phyloP scores from a whole-genome alignment of 1,140 invertebrate species.

The Brachionus rotundiformis region DNA sequence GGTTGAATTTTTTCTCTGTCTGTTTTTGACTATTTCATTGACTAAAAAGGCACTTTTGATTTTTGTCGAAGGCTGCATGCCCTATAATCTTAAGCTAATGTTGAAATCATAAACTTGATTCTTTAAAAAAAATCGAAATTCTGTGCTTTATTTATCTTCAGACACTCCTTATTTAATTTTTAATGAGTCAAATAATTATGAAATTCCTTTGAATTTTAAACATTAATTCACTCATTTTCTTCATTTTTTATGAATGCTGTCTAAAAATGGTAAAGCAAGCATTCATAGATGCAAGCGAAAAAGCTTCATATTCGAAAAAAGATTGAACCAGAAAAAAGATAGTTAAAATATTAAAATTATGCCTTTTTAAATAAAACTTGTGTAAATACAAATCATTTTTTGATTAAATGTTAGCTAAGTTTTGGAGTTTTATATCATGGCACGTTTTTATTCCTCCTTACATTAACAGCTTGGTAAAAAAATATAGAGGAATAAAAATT shows the following conservation, averaged over 20 bases:
- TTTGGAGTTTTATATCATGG: background rate
- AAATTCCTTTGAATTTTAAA: background rate
- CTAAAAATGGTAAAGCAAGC: background rate
- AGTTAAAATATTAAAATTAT: background rate
- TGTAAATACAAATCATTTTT: background rate
- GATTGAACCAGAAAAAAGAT: background rate
- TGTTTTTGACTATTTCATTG: constrained; percentile 24
- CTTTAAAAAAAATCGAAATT: background rate
- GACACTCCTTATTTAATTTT: background rate
- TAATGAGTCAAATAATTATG: constrained; percentile 5
- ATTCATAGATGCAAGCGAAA: background rate
- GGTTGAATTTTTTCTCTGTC: constrained; percentile 19
- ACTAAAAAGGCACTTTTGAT: constrained; percentile 21
- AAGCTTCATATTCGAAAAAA: background rate
- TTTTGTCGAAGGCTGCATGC: constrained; percentile 11
- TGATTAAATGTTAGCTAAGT: background rate
- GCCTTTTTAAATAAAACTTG: background rate
- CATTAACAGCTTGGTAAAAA: too few relatives aligned
- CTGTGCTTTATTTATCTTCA: background rate
- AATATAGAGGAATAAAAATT: too few relatives aligned
- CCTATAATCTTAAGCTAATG: constrained; percentile 5
- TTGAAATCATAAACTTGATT: background rate
- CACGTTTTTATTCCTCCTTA: background rate
- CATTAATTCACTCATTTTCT: background rate
- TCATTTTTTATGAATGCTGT: background rate